Evolutionary conservation across 2,113 vertebrate species (phyloP).

Genomic region (Lophius piscatorius): DNA sequence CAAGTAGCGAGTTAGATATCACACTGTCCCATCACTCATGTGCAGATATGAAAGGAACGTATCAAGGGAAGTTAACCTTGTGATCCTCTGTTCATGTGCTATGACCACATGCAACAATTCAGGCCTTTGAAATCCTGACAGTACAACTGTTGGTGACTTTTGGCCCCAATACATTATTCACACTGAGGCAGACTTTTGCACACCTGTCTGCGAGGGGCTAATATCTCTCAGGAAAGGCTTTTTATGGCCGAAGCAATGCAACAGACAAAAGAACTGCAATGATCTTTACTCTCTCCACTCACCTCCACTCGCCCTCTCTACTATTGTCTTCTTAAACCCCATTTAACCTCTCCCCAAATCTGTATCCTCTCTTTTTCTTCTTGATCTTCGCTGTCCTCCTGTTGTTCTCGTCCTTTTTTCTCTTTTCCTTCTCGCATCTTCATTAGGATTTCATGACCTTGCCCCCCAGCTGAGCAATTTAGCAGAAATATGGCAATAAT

Average conservation of each 20-base stretch:
- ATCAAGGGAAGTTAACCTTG: constrained; percentile 57
- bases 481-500: constrained; percentile 78
- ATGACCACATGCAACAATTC: constrained; percentile 63
- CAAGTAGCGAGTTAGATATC: constrained; percentile 31
- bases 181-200: constrained; percentile 50
- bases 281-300: constrained; percentile 62
- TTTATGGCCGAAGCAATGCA: constrained; percentile 51
- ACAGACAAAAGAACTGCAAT: constrained; percentile 55
- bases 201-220: constrained; percentile 56
- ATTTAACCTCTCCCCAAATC: constrained; percentile 14
- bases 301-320: constrained; percentile 18
- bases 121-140: constrained; percentile 70
- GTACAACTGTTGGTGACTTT: constrained; percentile 66
- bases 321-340: constrained; percentile 17
- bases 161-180: constrained; percentile 63
- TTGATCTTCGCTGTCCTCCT: not conserved
- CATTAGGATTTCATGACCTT: constrained; percentile 45
- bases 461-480: constrained; percentile 72
- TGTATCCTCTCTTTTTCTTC: constrained; percentile 33
- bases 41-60: constrained; percentile 51
- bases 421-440: not conserved
- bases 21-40: constrained; percentile 53
- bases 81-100: constrained; percentile 57
- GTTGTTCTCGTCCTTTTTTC: not conserved
- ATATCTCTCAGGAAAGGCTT: constrained; percentile 68